Evolutionary conservation across 2,888 invertebrate species (phyloP), one percentile per base, ranked within the genome.

Genomic region (Noctuana brunneofusca): DNA sequence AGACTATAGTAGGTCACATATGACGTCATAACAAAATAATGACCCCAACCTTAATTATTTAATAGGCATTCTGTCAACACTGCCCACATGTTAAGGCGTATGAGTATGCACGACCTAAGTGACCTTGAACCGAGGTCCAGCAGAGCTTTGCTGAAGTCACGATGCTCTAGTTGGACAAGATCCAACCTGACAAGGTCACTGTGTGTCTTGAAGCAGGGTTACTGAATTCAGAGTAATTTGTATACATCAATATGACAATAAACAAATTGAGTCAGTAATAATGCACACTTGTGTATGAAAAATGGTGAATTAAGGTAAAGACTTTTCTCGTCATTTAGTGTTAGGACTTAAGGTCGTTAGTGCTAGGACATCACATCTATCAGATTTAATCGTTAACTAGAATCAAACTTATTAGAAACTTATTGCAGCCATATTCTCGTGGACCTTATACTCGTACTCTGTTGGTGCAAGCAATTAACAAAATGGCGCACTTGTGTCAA

Each of bases 401-500:
- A n/a, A n/a, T n/a, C n/a, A n/a, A n/a, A n/a, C n/a, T n/a, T n/a
- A n/a, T n/a, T n/a, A n/a, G n/a, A n/a, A n/a, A n/a, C n/a, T n/a
- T n/a, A n/a, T n/a, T 35, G 35, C n/a, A 35, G n/a, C 35, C n/a
- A n/a, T 35, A n/a, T 35, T 35, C n/a, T 35, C n/a, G 35, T 35
- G 35, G 35, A 35, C 35, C n/a, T n/a, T 35, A 35, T 35, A n/a
- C n/a, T n/a, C n/a, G n/a, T 41, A 41, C 22, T 18, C 8, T 30
- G 57, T 48, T 32, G 46, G 32, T 35, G 14, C 14, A 18, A 41
- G 48, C 46, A 43, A 46, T 57, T 30, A 46, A 56, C 41, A 20
- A 53, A 59, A 64, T 64, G 50, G 49, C 50, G 22, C 24, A 65
- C 58, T 65, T 52, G 11, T 46, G 54, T 64, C 41, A 59, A 60